Conservation (phyloP, 2,888 invertebrate species). For the Leucophenga maculata region DNA sequence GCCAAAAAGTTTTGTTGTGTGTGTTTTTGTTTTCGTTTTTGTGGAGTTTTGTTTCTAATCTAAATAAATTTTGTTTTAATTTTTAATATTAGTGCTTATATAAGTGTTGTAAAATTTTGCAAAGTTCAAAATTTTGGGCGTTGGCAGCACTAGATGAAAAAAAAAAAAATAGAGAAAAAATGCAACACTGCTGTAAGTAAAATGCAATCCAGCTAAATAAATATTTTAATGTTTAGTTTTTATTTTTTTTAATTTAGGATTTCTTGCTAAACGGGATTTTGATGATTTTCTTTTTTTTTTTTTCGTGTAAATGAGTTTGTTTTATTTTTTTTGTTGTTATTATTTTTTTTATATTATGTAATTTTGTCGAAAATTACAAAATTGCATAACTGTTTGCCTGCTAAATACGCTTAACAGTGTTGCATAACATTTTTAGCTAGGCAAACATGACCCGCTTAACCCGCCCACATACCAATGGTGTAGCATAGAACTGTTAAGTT, state of each 20-base stretch:
- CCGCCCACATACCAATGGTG: constrained; percentile 68
- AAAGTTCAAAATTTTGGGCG: constrained; percentile 2
- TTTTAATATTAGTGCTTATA: not conserved
- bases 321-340: constrained; percentile 41
- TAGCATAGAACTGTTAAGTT: constrained; percentile 39
- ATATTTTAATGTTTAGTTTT: constrained; percentile 5
- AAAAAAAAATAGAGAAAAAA: too few species aligned
- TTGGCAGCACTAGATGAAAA: constrained; percentile 7
- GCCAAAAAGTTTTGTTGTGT: constrained; percentile 56
- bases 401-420: constrained; percentile 29
- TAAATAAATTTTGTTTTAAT: constrained; percentile 42
- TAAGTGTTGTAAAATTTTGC: not conserved
- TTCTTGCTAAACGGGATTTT: too few species aligned
- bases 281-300: not conserved
- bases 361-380: too few species aligned
- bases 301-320: constrained; percentile 26
- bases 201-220: too few species aligned
- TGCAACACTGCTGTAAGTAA: not conserved
- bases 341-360: constrained; percentile 36
- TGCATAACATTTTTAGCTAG: constrained; percentile 29
- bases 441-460: constrained; percentile 67
- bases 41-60: constrained; percentile 46
- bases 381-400: constrained; percentile 18
- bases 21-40: constrained; percentile 34
- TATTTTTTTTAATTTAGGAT: too few species aligned